Evolutionary conservation across 2,113 vertebrate genomes (phyloP).

Genomic region (Oxygymnocypris stewartii): DNA sequence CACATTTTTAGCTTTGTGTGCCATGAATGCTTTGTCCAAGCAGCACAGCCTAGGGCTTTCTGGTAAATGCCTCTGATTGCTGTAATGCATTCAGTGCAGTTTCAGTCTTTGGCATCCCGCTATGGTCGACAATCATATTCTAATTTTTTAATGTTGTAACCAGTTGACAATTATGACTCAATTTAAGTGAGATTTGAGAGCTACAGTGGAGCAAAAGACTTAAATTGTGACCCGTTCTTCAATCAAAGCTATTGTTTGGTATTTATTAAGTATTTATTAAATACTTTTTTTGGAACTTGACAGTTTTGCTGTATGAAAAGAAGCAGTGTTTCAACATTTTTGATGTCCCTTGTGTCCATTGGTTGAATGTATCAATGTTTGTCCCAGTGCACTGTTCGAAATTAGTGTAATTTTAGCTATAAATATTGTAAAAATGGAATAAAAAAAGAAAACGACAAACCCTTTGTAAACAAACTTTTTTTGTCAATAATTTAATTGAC

Average conservation of each 20-base stretch:
- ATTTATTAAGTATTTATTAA: background rate
- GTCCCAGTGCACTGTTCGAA: background rate
- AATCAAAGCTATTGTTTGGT: background rate
- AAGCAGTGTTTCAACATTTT: background rate
- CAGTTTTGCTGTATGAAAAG: background rate
- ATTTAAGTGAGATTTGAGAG: background rate
- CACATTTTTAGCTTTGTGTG: conserved; percentile 19
- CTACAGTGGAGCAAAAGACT: background rate
- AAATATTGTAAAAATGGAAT: too few species aligned
- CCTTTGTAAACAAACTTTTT: too few species aligned
- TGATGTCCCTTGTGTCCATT: background rate
- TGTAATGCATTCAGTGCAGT: conserved; percentile 16
- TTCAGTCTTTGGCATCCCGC: background rate
- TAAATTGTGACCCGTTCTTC: background rate
- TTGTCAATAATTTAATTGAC: too few species aligned
- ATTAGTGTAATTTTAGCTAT: too few species aligned
- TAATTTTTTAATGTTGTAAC: background rate
- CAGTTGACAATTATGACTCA: background rate
- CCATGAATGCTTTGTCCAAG: conserved; percentile 5
- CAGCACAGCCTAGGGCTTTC: background rate
- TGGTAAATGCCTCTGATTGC: conserved; percentile 6
- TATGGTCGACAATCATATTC: conserved; percentile 10
- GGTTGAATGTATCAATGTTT: background rate
- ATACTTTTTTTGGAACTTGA: background rate
- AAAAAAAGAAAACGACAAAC: too few species aligned